Evolutionary conservation across 2,888 invertebrate species (phyloP), one percentile per base, ranked within the genome.

Genomic region (Stegophylla sp.): DNA sequence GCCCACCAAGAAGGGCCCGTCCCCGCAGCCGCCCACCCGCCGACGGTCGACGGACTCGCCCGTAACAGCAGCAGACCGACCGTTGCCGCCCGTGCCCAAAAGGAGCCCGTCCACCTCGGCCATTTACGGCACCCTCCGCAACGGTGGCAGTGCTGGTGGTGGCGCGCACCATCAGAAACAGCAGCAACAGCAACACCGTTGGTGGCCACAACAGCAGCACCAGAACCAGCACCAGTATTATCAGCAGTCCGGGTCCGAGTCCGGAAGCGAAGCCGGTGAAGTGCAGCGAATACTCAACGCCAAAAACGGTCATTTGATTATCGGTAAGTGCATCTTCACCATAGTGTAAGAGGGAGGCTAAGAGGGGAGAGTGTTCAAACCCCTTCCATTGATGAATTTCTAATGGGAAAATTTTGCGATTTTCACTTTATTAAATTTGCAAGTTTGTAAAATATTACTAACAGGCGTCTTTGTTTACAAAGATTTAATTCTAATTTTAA

Each of bases 201-300:
- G 73, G 17, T 79, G 56, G 51, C 48, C 48, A n/a, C 66, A 48
- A 10, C 45, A 51, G 71, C 34, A 53, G 69, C 43, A n/a, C 45
- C 79, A 17, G 5, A 59, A 71, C 13, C 63, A 56, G 17, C 45
- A 53, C 51, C 75, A 71, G 56, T 61, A 83, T 67, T 82, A 82
- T 45, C 83, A 83, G 83, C 84, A 43, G 73, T 85, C 77, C 83
- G 92, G 91, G 85, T 91, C 91, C 82, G 92, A 92, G 86, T 91
- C 91, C 85, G 92, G 91, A 41, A 92, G 92, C 59, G 92, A 92
- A 85, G 91, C 91, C 56, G 91, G 91, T 5, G 92, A 92, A 87
- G 89, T 92, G 82, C 91, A 91, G 85, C 88, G 90, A 84, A 92
- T 91, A 84, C 86, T 90, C 85, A 88, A 83, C 43, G 61, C 41